phyloP scores from a whole-genome alignment of 2,113 vertebrate genomes.

The Macaca mulatta region DNA sequence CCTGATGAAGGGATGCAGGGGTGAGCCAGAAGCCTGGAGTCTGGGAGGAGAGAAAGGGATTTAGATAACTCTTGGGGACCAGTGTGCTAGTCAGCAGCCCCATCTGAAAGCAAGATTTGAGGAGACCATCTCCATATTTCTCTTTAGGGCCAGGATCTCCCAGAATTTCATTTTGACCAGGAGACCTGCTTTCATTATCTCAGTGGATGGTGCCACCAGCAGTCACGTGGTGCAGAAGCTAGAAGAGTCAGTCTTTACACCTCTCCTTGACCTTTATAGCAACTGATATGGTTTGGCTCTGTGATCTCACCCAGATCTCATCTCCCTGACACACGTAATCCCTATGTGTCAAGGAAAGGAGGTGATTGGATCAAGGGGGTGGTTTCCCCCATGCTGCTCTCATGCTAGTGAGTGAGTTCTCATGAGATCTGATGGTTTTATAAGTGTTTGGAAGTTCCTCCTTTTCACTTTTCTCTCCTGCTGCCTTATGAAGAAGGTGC shows the following conservation, averaged over 20 bases:
- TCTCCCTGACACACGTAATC: too few relatives aligned
- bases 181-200: not conserved
- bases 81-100: too few relatives aligned
- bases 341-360: too few relatives aligned
- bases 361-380: too few relatives aligned
- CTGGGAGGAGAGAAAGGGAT: not conserved
- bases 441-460: too few relatives aligned
- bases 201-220: not conserved
- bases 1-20: not conserved
- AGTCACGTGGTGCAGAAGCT: not conserved
- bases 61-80: not conserved
- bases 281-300: too few relatives aligned
- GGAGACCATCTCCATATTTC: not conserved
- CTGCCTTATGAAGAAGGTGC: too few relatives aligned
- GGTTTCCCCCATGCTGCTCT: too few relatives aligned
- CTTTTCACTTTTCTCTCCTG: too few relatives aligned
- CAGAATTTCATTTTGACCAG: not conserved
- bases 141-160: not conserved
- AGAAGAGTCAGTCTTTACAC: not conserved
- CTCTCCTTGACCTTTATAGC: not conserved
- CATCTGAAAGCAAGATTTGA: not conserved
- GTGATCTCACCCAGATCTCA: too few relatives aligned
- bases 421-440: too few relatives aligned
- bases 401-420: too few relatives aligned
- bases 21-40: not conserved